Percentiles rank a stretch among this genome's conserved stretches.
Conservation (phyloP, 2,113 vertebrate genomes). For the Odobenus rosmarus region DNA sequence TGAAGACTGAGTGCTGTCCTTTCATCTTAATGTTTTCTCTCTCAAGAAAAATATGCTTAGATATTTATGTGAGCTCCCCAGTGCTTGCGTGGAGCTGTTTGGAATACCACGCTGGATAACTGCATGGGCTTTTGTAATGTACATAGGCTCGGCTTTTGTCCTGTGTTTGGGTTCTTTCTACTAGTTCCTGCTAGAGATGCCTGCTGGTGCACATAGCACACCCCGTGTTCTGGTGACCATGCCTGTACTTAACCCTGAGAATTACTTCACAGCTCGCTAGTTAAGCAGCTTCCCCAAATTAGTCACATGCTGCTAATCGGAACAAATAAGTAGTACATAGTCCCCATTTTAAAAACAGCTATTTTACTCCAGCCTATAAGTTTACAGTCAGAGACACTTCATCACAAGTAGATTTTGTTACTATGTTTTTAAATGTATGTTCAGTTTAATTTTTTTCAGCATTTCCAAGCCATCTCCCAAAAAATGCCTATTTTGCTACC, state of each 20-base stretch:
- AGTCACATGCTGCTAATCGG: slow-evolving; percentile 47
- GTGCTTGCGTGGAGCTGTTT: slow-evolving; percentile 72
- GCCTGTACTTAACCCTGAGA: slow-evolving; percentile 47
- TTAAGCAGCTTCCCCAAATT: slow-evolving; percentile 36
- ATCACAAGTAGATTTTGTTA: neutral
- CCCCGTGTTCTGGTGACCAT: neutral
- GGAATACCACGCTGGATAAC: slow-evolving; percentile 40
- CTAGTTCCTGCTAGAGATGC: slow-evolving; percentile 69
- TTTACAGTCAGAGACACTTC: neutral
- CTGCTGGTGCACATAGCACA: slow-evolving; percentile 43
- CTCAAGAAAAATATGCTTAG: slow-evolving; percentile 57
- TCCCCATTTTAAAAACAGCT: slow-evolving; percentile 42
- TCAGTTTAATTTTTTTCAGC: neutral
- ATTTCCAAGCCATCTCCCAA: slow-evolving; percentile 60
- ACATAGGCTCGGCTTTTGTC: slow-evolving; percentile 44
- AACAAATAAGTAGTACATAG: slow-evolving; percentile 40
- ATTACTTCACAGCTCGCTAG: slow-evolving; percentile 52
- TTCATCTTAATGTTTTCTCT: slow-evolving; percentile 71
- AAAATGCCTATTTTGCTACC: slow-evolving; percentile 65
- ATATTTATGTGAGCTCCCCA: slow-evolving; percentile 55
- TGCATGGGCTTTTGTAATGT: slow-evolving; percentile 74
- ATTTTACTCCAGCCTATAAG: neutral
- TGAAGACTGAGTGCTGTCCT: slow-evolving; percentile 58
- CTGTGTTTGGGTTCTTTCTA: slow-evolving; percentile 55
- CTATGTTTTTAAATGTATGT: slow-evolving; percentile 46